Conservation (phyloP, 2,888 invertebrate genomes). For the Agrypnus murinus region DNA sequence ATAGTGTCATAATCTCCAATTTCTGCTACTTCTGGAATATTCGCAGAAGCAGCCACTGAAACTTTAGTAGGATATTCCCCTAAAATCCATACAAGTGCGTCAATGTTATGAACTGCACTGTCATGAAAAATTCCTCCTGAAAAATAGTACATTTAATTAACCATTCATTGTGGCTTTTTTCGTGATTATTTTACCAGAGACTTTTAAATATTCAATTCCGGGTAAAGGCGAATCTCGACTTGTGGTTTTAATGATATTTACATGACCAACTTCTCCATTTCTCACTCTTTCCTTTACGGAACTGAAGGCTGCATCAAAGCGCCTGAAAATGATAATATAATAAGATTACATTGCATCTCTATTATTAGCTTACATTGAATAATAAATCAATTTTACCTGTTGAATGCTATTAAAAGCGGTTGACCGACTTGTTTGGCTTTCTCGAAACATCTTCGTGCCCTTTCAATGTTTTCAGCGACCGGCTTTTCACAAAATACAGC, state of each 20-base stretch:
- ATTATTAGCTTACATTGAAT: neutral
- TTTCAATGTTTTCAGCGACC: slow-evolving; percentile 74
- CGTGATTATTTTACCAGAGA: slow-evolving; percentile 71
- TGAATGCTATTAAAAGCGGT: slow-evolving; percentile 78
- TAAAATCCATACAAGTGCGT: slow-evolving; percentile 78
- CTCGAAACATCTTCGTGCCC: slow-evolving; percentile 75
- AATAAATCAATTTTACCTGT: slow-evolving; percentile 64
- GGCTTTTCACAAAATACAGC: slow-evolving; percentile 83
- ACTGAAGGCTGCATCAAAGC: slow-evolving; percentile 78
- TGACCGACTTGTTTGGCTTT: slow-evolving; percentile 74
- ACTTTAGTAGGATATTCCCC: slow-evolving; percentile 78
- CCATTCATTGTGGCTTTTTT: neutral
- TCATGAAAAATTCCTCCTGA: slow-evolving; percentile 81
- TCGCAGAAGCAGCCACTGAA: slow-evolving; percentile 73
- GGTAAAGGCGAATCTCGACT: slow-evolving; percentile 80
- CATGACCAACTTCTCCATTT: slow-evolving; percentile 77
- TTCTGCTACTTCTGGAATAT: slow-evolving; percentile 76
- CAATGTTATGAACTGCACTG: slow-evolving; percentile 81
- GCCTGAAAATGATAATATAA: slow-evolving; percentile 63
- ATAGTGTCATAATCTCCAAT: slow-evolving; percentile 80
- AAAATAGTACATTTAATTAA: neutral
- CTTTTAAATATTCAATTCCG: slow-evolving; percentile 76
- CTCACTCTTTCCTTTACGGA: slow-evolving; percentile 72
- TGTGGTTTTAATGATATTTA: slow-evolving; percentile 77
- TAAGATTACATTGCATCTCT: neutral